phyloP scores from a whole-genome alignment of 1,140 invertebrate genomes.

The Drosophila dunni region DNA sequence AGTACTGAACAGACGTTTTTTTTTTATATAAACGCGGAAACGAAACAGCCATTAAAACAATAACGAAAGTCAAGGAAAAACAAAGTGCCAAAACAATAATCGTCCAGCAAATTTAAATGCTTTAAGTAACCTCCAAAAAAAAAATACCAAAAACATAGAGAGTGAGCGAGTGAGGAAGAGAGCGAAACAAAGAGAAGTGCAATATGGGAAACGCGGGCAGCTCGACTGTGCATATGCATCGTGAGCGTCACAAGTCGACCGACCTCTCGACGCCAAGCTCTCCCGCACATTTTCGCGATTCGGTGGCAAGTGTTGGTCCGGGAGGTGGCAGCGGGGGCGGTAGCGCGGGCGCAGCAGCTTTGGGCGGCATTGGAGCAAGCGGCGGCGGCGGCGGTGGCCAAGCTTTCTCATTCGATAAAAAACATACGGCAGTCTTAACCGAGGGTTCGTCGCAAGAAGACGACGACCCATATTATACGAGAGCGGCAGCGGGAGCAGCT shows the following conservation, averaged over 20 bases:
- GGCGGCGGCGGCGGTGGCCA: conserved; percentile 85
- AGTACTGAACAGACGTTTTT: conserved; percentile 14
- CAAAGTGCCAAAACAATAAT: conserved; percentile 63
- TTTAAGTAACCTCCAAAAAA: conserved; percentile 52
- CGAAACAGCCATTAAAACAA: conserved; percentile 31
- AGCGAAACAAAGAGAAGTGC: conserved; percentile 35
- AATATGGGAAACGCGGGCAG: conserved; percentile 83
- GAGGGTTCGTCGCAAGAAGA: conserved; percentile 87
- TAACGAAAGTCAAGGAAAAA: conserved; percentile 44
- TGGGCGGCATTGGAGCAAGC: conserved; percentile 46
- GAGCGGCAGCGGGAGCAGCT: conserved; percentile 84
- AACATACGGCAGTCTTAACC: conserved; percentile 86
- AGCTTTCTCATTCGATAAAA: conserved; percentile 94
- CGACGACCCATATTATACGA: conserved; percentile 90
- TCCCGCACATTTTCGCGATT: conserved; percentile 78
- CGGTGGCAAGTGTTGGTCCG: conserved; percentile 41
- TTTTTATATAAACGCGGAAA: conserved; percentile 34
- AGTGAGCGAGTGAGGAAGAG: conserved; percentile 28
- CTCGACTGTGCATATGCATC: conserved; percentile 74
- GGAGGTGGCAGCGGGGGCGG: conserved; percentile 39
- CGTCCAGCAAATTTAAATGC: conserved; percentile 46
- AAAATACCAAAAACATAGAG: conserved; percentile 12
- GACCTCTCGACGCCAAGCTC: conserved; percentile 80
- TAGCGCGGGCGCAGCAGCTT: conserved; percentile 50
- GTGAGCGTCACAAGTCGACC: conserved; percentile 83